phyloP scores from a whole-genome alignment of 1,140 invertebrate genomes.

The Aphaenogaster floridana region DNA sequence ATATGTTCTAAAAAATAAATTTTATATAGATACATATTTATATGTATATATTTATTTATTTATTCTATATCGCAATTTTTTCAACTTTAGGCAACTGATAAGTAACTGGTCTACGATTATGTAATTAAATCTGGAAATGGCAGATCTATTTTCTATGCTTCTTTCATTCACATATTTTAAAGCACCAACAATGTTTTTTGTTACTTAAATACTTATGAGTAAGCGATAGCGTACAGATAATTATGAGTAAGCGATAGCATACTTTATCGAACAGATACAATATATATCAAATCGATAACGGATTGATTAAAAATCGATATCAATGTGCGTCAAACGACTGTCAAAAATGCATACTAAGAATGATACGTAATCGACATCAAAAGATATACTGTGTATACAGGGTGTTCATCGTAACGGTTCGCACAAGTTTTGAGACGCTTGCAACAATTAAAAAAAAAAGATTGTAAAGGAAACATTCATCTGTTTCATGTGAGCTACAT shows the following conservation, averaged over 20 bases:
- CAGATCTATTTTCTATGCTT: too few species aligned
- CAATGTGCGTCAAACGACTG: not conserved
- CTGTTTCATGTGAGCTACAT: too few species aligned
- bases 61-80: not conserved
- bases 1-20: not conserved
- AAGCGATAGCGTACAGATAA: not conserved
- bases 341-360: slow-evolving; percentile 4
- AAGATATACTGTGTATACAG: not conserved
- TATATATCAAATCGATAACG: slow-evolving; percentile 22
- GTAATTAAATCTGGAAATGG: not conserved
- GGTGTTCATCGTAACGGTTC: too few species aligned
- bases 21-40: not conserved
- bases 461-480: too few species aligned
- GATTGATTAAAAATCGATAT: slow-evolving; percentile 1
- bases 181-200: not conserved
- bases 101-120: not conserved
- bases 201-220: slow-evolving; percentile 9
- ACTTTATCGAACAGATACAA: slow-evolving; percentile 9
- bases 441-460: too few species aligned
- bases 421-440: too few species aligned
- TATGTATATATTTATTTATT: not conserved
- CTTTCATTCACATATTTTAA: not conserved
- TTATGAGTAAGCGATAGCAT: not conserved
- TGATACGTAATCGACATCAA: not conserved
- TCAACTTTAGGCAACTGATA: not conserved